A percentile compares a stretch with the other conserved stretches of the same genome.
phyloP scores from a whole-genome alignment of 2,888 invertebrate genomes.

The Amblyjoppa proteus region DNA sequence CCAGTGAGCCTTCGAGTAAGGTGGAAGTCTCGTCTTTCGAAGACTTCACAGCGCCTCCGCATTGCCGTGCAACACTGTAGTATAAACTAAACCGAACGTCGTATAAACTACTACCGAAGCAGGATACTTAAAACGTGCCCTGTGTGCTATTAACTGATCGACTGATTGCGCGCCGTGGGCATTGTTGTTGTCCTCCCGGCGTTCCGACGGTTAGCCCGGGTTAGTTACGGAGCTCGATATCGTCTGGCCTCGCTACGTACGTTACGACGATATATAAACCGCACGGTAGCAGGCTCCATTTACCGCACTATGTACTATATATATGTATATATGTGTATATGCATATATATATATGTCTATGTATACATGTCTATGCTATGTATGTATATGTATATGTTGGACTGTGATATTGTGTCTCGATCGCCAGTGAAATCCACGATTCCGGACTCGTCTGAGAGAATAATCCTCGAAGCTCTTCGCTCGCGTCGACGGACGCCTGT shows the following conservation, averaged over 20 bases:
- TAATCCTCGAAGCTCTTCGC: slow-evolving; percentile 48
- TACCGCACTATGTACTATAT: not conserved
- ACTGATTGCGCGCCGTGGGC: slow-evolving; percentile 50
- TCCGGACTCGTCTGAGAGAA: slow-evolving; percentile 48
- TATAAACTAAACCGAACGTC: slow-evolving; percentile 11
- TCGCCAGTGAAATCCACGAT: slow-evolving; percentile 45
- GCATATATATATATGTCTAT: not conserved
- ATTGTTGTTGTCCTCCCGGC: slow-evolving; percentile 62
- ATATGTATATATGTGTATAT: not conserved
- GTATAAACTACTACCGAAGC: slow-evolving; percentile 9
- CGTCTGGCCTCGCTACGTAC: slow-evolving; percentile 50
- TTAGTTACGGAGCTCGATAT: slow-evolving; percentile 56
- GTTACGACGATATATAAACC: not conserved
- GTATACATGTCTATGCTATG: too few species aligned
- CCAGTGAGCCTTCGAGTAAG: too few species aligned
- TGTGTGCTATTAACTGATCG: slow-evolving; percentile 61
- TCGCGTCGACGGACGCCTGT: slow-evolving; percentile 24
- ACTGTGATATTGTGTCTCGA: not conserved
- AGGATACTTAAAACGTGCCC: slow-evolving; percentile 54
- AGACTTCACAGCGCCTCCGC: not conserved
- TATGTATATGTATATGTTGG: not conserved
- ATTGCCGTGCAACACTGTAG: not conserved
- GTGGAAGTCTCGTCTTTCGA: not conserved
- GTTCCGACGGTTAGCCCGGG: slow-evolving; percentile 60
- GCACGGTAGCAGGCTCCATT: not conserved